Conservation (phyloP, 1,140 invertebrate species). For the Microplitis mediator region DNA sequence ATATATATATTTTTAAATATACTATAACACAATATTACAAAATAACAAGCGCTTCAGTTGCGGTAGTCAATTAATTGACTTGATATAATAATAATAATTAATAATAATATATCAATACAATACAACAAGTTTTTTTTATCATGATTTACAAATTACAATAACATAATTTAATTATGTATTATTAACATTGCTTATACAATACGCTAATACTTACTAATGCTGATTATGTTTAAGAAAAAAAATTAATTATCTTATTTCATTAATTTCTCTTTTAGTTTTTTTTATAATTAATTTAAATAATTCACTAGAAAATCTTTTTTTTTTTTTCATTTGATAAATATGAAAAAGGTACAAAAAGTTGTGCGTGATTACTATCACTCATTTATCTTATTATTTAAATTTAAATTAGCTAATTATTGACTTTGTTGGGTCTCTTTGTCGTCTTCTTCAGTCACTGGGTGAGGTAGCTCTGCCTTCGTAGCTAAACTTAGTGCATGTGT, state of each 20-base stretch:
- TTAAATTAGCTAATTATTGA: slow-evolving; percentile 46
- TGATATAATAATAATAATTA: slow-evolving; percentile 20
- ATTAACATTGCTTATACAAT: slow-evolving; percentile 35
- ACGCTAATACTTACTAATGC: slow-evolving; percentile 38
- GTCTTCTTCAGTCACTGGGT: slow-evolving; percentile 32
- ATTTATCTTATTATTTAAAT: slow-evolving; percentile 36
- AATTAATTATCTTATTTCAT: not conserved
- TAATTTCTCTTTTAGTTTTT: slow-evolving; percentile 21
- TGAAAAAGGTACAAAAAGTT: not conserved
- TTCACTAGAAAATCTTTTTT: slow-evolving; percentile 33
- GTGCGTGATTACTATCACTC: not conserved
- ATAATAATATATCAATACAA: too few species aligned
- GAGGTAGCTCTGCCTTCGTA: slow-evolving; percentile 62
- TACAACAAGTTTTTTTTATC: slow-evolving; percentile 21
- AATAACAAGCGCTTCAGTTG: slow-evolving; percentile 57
- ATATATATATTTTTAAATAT: slow-evolving; percentile 59
- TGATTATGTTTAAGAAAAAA: slow-evolving; percentile 39
- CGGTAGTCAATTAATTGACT: slow-evolving; percentile 43
- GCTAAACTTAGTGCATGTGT: slow-evolving; percentile 60
- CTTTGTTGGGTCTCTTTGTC: slow-evolving; percentile 45
- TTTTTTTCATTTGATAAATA: slow-evolving; percentile 16
- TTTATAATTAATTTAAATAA: slow-evolving; percentile 19
- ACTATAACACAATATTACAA: slow-evolving; percentile 60
- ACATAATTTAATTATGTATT: slow-evolving; percentile 48
- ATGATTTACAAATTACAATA: slow-evolving; percentile 27